Evolutionary conservation across 2,113 vertebrate species (phyloP).

Genomic region (Xyrauchen texanus): DNA sequence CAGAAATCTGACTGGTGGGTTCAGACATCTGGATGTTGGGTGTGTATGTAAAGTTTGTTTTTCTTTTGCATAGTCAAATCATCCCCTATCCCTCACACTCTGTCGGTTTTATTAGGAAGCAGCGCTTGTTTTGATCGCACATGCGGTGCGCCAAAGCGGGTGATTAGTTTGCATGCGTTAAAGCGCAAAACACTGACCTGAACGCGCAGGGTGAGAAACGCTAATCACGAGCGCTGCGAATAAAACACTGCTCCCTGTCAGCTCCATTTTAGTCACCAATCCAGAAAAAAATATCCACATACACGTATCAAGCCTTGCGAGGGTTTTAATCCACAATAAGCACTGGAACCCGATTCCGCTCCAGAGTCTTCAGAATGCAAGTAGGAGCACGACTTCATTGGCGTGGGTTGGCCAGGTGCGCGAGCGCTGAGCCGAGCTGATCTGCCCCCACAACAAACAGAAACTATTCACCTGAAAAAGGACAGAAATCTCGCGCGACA

Average conservation of each 20-base stretch:
- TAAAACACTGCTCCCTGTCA: constrained; percentile 37
- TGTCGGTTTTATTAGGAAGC: not conserved
- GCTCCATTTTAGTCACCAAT: constrained; percentile 13
- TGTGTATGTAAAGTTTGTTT: not conserved
- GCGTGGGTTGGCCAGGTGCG: constrained; percentile 53
- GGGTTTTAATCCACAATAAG: constrained; percentile 29
- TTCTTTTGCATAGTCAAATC: constrained; percentile 15
- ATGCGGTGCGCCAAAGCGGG: not conserved
- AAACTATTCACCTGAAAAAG: constrained; percentile 33
- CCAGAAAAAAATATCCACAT: not conserved
- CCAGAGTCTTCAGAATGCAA: constrained; percentile 40
- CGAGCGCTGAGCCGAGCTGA: constrained; percentile 24
- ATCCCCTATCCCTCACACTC: not conserved
- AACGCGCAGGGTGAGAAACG: constrained; percentile 39
- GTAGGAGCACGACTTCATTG: constrained; percentile 44
- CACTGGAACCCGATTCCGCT: constrained; percentile 9
- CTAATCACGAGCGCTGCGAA: constrained; percentile 30
- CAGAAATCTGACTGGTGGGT: too few relatives aligned
- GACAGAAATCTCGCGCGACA: not conserved
- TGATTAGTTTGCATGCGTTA: not conserved
- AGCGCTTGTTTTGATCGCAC: constrained; percentile 6
- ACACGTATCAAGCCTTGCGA: not conserved
- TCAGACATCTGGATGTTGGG: not conserved
- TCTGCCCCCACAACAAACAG: constrained; percentile 25
- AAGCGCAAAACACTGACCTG: constrained; percentile 48